These are phyloP conservation scores for Syrmaticus mikado DNA, from an alignment of 2,113 vertebrate genomes.

Conservation along the genomic window DNA sequence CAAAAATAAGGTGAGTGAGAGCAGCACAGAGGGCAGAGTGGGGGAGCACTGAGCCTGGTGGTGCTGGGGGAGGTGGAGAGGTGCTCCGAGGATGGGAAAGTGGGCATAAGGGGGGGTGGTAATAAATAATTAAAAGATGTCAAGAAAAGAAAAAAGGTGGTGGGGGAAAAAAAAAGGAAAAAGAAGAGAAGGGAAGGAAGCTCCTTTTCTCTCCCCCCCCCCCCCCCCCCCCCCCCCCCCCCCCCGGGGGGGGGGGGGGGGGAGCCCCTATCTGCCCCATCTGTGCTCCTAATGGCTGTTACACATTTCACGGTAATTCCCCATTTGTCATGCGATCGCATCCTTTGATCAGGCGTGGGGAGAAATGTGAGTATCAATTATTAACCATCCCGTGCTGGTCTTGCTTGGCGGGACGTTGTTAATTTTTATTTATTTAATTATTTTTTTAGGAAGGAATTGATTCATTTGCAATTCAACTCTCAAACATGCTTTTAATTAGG, in stretches of 20 bases:
- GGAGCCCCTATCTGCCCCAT: conserved; percentile 36
- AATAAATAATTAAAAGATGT: too few relatives aligned
- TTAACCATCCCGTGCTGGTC: conserved; percentile 57
- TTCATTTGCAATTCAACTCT: conserved; percentile 42
- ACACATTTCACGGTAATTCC: conserved; percentile 61
- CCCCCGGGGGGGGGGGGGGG: too few relatives aligned
- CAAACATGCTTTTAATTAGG: conserved; percentile 27
- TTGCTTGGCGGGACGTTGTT: background rate
- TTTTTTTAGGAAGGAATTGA: background rate
- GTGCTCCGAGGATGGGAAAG: too few relatives aligned
- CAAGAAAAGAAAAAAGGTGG: too few relatives aligned
- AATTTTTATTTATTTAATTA: background rate
- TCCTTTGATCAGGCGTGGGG: conserved; percentile 70
- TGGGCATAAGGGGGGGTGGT: background rate
- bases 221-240: too few relatives aligned
- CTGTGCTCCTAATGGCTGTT: conserved; percentile 41
- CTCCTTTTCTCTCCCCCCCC: too few relatives aligned
- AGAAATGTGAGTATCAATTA: conserved; percentile 73
- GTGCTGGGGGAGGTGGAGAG: too few relatives aligned
- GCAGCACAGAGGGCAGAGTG: background rate
- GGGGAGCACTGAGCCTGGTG: too few relatives aligned
- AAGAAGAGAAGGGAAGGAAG: too few relatives aligned
- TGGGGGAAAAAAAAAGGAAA: too few relatives aligned
- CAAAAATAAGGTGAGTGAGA: background rate
- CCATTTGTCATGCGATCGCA: conserved; percentile 71